Percentiles rank a stretch among this genome's conserved stretches.
Evolutionary conservation across 2,113 vertebrate species (phyloP).

Genomic region (Lutjanus erythropterus): DNA sequence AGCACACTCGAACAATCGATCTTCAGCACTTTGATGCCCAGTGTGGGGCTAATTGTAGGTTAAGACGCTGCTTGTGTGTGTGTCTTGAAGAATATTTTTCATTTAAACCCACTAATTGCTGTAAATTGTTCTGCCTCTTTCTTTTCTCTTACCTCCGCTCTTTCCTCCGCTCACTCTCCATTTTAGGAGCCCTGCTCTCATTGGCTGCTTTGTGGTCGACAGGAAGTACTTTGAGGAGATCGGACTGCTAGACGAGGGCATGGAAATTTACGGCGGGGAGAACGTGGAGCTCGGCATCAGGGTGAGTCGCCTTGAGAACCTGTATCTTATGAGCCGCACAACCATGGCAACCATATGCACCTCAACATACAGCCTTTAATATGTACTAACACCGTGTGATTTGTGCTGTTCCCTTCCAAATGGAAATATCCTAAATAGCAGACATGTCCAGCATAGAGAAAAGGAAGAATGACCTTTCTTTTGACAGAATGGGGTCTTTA

Average conservation of each 20-base stretch:
- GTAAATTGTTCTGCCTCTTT: background rate
- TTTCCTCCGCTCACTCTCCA: background rate
- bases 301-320: constrained; percentile 67
- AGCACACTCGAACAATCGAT: constrained; percentile 19
- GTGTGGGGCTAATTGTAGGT: background rate
- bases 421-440: constrained; percentile 15
- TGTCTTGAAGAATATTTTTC: constrained; percentile 7
- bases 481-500: constrained; percentile 42
- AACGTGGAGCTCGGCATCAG: constrained; percentile 87
- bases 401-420: background rate
- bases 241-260: constrained; percentile 84
- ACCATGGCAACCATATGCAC: background rate
- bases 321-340: background rate
- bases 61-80: background rate
- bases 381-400: background rate
- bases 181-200: constrained; percentile 85
- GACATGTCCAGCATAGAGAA: constrained; percentile 8
- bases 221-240: constrained; percentile 87
- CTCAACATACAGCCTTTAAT: background rate
- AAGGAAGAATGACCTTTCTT: constrained; percentile 46
- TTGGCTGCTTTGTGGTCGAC: constrained; percentile 85
- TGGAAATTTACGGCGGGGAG: constrained; percentile 87
- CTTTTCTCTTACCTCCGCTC: background rate
- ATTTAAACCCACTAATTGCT: constrained; percentile 3
- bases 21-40: background rate